Evolutionary conservation across 1,140 invertebrate genomes (phyloP).

Genomic region (Pseudomyrmex cubaensis): DNA sequence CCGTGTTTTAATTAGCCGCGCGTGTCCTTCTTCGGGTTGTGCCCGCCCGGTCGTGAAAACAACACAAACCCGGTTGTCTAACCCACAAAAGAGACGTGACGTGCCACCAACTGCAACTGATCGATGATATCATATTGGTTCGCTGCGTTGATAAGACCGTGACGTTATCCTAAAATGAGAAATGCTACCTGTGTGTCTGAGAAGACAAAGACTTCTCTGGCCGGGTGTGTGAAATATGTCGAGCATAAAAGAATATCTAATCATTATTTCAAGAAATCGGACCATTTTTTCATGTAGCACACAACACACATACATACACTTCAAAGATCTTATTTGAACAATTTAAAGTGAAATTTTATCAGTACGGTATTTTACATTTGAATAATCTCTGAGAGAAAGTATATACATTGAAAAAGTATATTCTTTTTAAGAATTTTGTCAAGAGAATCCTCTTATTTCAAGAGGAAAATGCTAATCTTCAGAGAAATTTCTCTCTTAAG

Average conservation of each 20-base stretch:
- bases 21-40: constrained; percentile 38
- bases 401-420: no score
- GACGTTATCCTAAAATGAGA: constrained; percentile 49
- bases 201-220: constrained; percentile 34
- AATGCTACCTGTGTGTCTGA: not conserved
- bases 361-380: no score
- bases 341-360: no score
- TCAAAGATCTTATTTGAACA: no score
- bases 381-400: no score
- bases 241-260: not conserved
- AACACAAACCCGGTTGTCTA: not conserved
- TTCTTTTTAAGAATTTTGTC: no score
- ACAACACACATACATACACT: no score
- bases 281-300: not conserved
- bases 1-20: constrained; percentile 69
- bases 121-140: constrained; percentile 53
- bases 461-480: no score
- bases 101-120: constrained; percentile 26
- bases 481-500: no score
- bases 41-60: constrained; percentile 5
- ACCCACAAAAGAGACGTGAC: constrained; percentile 21
- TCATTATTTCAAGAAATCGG: not conserved
- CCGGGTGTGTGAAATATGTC: constrained; percentile 10
- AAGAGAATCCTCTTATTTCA: no score
- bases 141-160: constrained; percentile 39